Conservation (phyloP, 2,888 invertebrate species). For the Hemithea aestivaria region DNA sequence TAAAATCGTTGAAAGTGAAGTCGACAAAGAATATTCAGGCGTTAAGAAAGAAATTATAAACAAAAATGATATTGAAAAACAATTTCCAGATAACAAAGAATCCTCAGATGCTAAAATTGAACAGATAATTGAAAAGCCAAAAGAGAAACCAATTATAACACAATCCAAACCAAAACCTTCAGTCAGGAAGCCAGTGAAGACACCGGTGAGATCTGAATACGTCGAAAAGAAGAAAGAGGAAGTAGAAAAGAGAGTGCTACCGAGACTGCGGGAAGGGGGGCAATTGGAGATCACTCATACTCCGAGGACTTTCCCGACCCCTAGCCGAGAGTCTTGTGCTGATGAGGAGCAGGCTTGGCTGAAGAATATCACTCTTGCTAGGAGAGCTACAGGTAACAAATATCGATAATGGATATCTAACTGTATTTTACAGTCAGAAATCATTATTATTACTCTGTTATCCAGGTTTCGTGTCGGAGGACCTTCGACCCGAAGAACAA, state of each 20-base stretch:
- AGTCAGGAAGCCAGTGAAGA: constrained; percentile 29
- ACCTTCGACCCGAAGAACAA: constrained; percentile 87
- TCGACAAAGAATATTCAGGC: constrained; percentile 16
- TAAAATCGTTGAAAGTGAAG: not conserved
- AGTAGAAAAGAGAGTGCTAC: constrained; percentile 61
- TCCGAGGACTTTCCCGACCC: constrained; percentile 88
- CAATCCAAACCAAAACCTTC: constrained; percentile 12
- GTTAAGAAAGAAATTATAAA: constrained; percentile 10
- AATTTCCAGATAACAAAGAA: constrained; percentile 3
- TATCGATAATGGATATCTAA: not conserved
- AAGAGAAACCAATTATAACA: constrained; percentile 10
- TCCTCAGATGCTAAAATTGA: not conserved
- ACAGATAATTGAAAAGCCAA: constrained; percentile 3
- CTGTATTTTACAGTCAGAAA: not conserved
- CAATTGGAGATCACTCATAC: constrained; percentile 85
- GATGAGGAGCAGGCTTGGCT: constrained; percentile 89
- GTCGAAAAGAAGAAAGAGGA: constrained; percentile 58
- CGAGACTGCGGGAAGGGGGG: constrained; percentile 77
- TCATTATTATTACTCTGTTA: too few species aligned
- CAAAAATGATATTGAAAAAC: not conserved
- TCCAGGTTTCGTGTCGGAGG: constrained; percentile 84
- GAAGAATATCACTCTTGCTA: constrained; percentile 86
- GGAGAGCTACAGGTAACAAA: constrained; percentile 75
- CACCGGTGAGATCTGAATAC: constrained; percentile 53
- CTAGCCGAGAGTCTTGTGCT: constrained; percentile 85